Conservation (phyloP, 1,140 invertebrate genomes). For the Drosophila subpulchrella region DNA sequence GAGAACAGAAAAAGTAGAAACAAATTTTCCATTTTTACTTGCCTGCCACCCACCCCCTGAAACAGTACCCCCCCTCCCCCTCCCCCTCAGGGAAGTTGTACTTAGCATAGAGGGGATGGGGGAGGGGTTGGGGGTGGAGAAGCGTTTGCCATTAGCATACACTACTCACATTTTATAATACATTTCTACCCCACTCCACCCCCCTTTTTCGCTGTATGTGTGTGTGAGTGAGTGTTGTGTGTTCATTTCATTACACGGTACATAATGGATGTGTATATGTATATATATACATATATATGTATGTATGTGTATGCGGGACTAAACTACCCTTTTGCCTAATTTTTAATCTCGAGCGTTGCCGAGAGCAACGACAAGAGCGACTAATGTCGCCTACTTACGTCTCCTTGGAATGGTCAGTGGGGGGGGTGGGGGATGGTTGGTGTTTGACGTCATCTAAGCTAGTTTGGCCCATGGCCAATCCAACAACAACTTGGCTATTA, state of each 20-base stretch:
- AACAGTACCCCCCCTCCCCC: not conserved
- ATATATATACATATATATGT: constrained; percentile 7
- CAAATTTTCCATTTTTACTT: constrained; percentile 79
- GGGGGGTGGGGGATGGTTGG: not conserved
- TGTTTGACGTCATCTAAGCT: constrained; percentile 29
- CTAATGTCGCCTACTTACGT: constrained; percentile 1
- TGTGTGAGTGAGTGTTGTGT: constrained; percentile 38
- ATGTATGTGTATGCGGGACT: constrained; percentile 29
- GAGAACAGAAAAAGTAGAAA: constrained; percentile 56
- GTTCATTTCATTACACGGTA: constrained; percentile 76
- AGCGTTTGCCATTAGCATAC: constrained; percentile 79
- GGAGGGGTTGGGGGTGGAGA: constrained; percentile 4
- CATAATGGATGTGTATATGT: constrained; percentile 47
- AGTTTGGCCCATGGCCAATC: constrained; percentile 15
- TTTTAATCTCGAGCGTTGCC: constrained; percentile 76
- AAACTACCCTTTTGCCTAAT: constrained; percentile 82
- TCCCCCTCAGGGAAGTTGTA: constrained; percentile 28
- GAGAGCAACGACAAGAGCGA: constrained; percentile 25
- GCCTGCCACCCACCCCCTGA: constrained; percentile 9
- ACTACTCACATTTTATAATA: constrained; percentile 81
- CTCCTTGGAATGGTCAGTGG: not conserved
- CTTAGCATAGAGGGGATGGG: constrained; percentile 14
- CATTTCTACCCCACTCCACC: constrained; percentile 31
- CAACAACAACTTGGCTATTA: not conserved
- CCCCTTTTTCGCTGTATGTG: not conserved